phyloP scores from a whole-genome alignment of 2,888 invertebrate genomes.

The Pecten maximus region DNA sequence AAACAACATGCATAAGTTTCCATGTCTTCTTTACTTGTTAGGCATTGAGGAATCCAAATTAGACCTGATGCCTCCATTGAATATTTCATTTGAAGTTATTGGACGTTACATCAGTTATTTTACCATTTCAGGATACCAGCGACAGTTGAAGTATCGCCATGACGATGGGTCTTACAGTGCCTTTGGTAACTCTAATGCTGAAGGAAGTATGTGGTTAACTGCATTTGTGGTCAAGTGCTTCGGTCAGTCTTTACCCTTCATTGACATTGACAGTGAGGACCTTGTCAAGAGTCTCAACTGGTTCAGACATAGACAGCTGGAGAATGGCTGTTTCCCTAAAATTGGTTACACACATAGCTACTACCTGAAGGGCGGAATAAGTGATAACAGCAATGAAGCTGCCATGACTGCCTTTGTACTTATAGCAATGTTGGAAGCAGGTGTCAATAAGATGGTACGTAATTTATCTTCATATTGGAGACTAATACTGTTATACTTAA shows the following conservation, averaged over 20 bases:
- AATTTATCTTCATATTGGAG: neutral
- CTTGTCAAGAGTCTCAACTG: constrained; percentile 69
- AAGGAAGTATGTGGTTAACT: constrained; percentile 85
- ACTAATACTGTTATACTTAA: no score
- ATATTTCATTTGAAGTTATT: neutral
- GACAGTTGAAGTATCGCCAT: constrained; percentile 92
- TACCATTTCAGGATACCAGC: constrained; percentile 89
- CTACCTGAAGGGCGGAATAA: constrained; percentile 78
- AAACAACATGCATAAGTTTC: neutral
- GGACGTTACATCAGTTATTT: neutral
- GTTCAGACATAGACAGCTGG: constrained; percentile 85
- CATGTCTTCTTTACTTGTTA: no score
- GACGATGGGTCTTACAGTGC: constrained; percentile 80
- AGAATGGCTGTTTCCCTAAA: constrained; percentile 90
- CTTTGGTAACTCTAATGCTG: constrained; percentile 73
- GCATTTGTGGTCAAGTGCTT: constrained; percentile 90
- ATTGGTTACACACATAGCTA: constrained; percentile 82
- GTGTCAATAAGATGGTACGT: constrained; percentile 70
- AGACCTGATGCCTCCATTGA: no score
- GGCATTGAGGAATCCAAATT: no score
- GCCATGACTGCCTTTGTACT: constrained; percentile 78
- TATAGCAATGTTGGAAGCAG: constrained; percentile 77
- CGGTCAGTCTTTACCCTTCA: constrained; percentile 84
- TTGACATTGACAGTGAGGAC: constrained; percentile 85
- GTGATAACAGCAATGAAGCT: constrained; percentile 62